Evolutionary conservation across 1,140 invertebrate species (phyloP).

Genomic region (Neodiprion pinetum): DNA sequence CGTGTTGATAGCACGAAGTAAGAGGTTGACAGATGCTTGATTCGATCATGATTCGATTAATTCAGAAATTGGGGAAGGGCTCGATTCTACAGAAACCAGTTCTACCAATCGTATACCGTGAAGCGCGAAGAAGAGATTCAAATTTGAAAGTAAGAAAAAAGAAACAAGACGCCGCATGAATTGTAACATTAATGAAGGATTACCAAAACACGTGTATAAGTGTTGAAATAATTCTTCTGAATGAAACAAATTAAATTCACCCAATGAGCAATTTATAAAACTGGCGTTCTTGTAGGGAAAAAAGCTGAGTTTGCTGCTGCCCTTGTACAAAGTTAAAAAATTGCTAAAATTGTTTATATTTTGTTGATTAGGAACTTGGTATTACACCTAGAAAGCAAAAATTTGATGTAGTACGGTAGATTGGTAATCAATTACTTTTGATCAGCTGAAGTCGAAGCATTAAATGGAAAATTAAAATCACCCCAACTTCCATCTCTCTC

Average conservation of each 20-base stretch:
- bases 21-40: too few relatives aligned
- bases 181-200: too few relatives aligned
- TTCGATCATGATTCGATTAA: too few relatives aligned
- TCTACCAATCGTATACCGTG: too few relatives aligned
- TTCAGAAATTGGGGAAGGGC: too few relatives aligned
- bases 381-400: not conserved
- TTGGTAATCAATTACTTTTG: slow-evolving; percentile 22
- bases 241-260: slow-evolving; percentile 55
- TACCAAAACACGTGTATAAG: too few relatives aligned
- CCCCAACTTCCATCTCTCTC: slow-evolving; percentile 64
- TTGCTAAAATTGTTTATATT: slow-evolving; percentile 52
- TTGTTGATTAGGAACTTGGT: slow-evolving; percentile 16
- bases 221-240: too few relatives aligned
- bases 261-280: slow-evolving; percentile 76
- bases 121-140: too few relatives aligned
- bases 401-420: slow-evolving; percentile 13
- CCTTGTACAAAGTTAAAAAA: slow-evolving; percentile 69
- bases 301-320: slow-evolving; percentile 78
- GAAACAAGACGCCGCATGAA: too few relatives aligned
- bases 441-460: slow-evolving; percentile 70
- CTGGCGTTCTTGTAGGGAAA: slow-evolving; percentile 80
- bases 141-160: too few relatives aligned
- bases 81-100: too few relatives aligned
- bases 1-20: too few relatives aligned
- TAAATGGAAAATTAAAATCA: slow-evolving; percentile 69